Conservation (phyloP, 2,888 invertebrate genomes). For the Drosophila mulleri region DNA sequence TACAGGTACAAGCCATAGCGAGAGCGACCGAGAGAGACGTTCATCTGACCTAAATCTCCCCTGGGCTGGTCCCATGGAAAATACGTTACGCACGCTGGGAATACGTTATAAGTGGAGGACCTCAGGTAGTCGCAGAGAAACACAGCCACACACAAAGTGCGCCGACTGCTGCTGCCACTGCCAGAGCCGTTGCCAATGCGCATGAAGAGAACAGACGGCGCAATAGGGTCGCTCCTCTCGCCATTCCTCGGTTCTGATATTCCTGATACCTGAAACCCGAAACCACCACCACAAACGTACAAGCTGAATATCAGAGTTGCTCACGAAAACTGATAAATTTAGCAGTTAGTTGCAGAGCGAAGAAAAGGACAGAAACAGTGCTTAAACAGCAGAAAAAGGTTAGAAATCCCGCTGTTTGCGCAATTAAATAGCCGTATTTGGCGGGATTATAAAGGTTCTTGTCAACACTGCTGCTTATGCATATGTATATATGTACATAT, state of each 20-base stretch:
- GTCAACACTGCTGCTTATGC: background rate
- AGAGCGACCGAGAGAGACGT: constrained; percentile 9
- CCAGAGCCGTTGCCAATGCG: constrained; percentile 39
- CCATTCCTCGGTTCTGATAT: constrained; percentile 38
- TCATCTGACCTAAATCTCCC: constrained; percentile 59
- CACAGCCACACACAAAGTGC: constrained; percentile 33
- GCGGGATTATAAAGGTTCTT: background rate
- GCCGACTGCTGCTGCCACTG: constrained; percentile 9
- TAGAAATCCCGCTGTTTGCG: background rate
- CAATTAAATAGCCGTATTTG: background rate
- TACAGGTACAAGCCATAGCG: constrained; percentile 54
- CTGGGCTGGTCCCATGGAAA: constrained; percentile 26
- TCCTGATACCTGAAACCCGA: constrained; percentile 58
- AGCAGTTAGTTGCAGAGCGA: background rate
- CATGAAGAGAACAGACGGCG: constrained; percentile 15
- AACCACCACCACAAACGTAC: constrained; percentile 51
- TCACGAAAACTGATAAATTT: background rate
- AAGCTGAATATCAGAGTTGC: constrained; percentile 10
- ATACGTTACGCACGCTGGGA: constrained; percentile 61
- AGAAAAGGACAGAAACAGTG: background rate
- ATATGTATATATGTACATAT: too few species aligned
- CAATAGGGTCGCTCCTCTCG: constrained; percentile 40
- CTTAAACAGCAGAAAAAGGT: background rate
- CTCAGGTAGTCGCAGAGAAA: constrained; percentile 54
- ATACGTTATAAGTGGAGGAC: constrained; percentile 30